phyloP scores from a whole-genome alignment of 2,888 invertebrate genomes.

The Drosophila bunnanda region DNA sequence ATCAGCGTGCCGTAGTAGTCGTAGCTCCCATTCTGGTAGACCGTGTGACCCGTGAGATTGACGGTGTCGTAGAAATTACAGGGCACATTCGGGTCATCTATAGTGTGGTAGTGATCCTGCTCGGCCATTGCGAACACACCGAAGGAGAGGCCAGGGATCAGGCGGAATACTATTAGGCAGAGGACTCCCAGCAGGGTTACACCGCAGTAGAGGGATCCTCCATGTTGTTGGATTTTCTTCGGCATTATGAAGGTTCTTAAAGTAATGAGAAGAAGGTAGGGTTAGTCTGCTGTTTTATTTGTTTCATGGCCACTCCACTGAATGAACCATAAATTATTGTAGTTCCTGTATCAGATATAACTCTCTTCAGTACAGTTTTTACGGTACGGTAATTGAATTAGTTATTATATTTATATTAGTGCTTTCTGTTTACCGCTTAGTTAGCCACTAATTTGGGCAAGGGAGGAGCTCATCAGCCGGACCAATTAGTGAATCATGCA shows the following conservation, averaged over 20 bases:
- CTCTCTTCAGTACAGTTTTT: not conserved
- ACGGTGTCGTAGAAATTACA: slow-evolving; percentile 82
- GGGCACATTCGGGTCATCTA: slow-evolving; percentile 72
- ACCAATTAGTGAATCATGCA: slow-evolving; percentile 29
- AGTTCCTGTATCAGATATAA: not conserved
- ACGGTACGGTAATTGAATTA: not conserved
- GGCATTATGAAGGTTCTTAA: slow-evolving; percentile 52
- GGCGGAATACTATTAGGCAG: slow-evolving; percentile 55
- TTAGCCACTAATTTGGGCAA: slow-evolving; percentile 24
- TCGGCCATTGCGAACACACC: slow-evolving; percentile 57
- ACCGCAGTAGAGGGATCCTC: slow-evolving; percentile 63
- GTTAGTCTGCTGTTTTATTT: no score
- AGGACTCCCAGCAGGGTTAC: slow-evolving; percentile 57
- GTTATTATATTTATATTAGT: no score
- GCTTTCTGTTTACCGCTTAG: not conserved
- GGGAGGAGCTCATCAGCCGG: not conserved
- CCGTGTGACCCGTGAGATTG: slow-evolving; percentile 77
- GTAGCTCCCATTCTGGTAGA: slow-evolving; percentile 80
- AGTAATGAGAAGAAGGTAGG: not conserved
- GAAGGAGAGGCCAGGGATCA: slow-evolving; percentile 60
- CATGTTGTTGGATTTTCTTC: slow-evolving; percentile 42
- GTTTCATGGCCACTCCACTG: not conserved
- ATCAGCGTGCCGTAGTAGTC: slow-evolving; percentile 78
- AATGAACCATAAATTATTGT: not conserved
- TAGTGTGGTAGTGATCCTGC: slow-evolving; percentile 56